Percentiles rank a stretch among this genome's conserved stretches.
Conservation (phyloP, 2,797 vertebrate species). For the Falco berigora region DNA sequence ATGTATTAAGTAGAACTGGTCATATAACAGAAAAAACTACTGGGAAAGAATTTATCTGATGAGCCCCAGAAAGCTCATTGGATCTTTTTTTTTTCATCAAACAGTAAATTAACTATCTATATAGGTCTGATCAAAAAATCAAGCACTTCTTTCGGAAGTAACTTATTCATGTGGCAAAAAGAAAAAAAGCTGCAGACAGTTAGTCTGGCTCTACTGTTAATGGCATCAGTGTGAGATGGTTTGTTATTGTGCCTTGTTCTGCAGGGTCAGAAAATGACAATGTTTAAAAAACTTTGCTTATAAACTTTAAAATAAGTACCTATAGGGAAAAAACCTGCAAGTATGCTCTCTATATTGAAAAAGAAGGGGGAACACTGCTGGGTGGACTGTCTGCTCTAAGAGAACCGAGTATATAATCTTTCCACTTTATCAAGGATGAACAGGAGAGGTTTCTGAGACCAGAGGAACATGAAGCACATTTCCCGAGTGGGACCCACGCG, state of each 20-base stretch:
- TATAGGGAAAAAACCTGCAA: background rate
- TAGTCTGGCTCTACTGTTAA: background rate
- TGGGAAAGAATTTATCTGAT: background rate
- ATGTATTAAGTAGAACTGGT: background rate
- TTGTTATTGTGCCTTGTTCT: background rate
- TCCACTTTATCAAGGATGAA: background rate
- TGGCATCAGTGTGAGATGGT: background rate
- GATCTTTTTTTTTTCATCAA: background rate
- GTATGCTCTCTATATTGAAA: background rate
- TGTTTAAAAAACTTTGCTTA: background rate
- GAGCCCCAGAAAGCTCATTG: background rate
- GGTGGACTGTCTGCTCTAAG: background rate
- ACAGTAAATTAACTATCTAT: background rate
- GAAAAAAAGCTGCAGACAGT: background rate
- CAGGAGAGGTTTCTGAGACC: background rate
- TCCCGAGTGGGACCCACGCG: accelerated
- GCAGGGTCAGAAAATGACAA: background rate
- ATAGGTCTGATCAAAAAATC: background rate
- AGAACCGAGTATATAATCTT: background rate
- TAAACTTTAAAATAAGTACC: background rate
- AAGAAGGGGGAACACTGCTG: background rate
- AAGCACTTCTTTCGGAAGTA: background rate
- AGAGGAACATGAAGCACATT: accelerated
- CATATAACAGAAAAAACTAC: background rate
- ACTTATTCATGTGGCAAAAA: background rate